phyloP scores from a whole-genome alignment of 2,888 invertebrate genomes.

The Gasteruption jaculator region DNA sequence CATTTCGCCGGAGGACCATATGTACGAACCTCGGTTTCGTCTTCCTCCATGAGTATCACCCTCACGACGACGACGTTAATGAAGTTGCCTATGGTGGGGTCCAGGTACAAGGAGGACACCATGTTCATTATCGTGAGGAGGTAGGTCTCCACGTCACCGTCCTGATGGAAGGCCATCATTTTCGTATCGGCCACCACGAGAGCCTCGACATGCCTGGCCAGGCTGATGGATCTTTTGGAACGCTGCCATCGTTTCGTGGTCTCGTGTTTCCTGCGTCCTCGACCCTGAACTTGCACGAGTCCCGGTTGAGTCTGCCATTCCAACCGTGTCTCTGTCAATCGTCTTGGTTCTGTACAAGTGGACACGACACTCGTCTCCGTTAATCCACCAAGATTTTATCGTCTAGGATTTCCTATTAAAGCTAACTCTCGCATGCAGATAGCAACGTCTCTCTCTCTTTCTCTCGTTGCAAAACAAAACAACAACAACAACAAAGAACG shows the following conservation, averaged over 20 bases:
- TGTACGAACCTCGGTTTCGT: constrained; percentile 54
- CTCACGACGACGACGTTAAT: constrained; percentile 86
- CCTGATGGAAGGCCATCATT: constrained; percentile 81
- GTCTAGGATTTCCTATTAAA: no score
- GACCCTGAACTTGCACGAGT: constrained; percentile 54
- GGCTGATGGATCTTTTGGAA: constrained; percentile 65
- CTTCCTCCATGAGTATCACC: constrained; percentile 72
- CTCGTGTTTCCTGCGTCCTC: constrained; percentile 35
- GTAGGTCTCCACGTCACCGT: constrained; percentile 78
- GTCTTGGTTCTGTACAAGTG: constrained; percentile 38
- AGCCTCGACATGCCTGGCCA: constrained; percentile 77
- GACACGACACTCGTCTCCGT: not conserved
- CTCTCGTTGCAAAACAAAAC: no score
- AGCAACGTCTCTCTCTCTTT: no score
- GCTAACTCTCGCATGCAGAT: no score
- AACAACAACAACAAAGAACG: no score
- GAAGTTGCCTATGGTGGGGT: constrained; percentile 85
- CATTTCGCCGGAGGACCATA: not conserved
- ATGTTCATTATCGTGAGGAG: constrained; percentile 91
- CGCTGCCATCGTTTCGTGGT: constrained; percentile 35
- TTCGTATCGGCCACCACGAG: constrained; percentile 82
- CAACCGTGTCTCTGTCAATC: constrained; percentile 50
- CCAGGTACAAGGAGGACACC: constrained; percentile 79
- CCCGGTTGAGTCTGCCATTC: constrained; percentile 60
- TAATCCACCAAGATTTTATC: no score